Percentiles rank a stretch among this genome's conserved stretches.
phyloP scores from a whole-genome alignment of 1,140 invertebrate genomes.

The Meloidogyne floridensis region DNA sequence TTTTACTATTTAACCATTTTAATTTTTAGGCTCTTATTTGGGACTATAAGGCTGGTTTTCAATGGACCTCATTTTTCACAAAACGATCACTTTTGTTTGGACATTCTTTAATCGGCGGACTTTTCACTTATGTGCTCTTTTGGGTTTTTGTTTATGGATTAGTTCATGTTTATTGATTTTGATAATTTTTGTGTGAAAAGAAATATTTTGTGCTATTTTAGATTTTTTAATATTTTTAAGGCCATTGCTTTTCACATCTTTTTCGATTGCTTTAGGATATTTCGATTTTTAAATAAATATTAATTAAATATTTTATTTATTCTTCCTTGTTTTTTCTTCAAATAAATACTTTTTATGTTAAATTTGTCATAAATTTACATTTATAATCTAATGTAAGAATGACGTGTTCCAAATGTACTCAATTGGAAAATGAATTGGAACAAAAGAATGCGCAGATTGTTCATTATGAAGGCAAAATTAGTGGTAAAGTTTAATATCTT shows the following conservation, averaged over 20 bases:
- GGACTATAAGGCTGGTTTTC: slow-evolving; percentile 50
- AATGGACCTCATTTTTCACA: slow-evolving; percentile 44
- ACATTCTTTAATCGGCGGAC: slow-evolving; percentile 65
- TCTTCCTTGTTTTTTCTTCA: neutral
- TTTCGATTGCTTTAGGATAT: no score
- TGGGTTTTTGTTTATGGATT: slow-evolving; percentile 68
- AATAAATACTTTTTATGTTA: neutral
- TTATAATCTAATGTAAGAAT: neutral
- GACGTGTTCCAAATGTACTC: slow-evolving; percentile 20
- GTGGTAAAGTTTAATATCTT: slow-evolving; percentile 35
- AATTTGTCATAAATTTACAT: neutral
- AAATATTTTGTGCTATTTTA: no score
- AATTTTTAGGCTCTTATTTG: slow-evolving; percentile 47
- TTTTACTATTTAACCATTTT: slow-evolving; percentile 10
- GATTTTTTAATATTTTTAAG: no score
- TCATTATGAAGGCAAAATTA: slow-evolving; percentile 51
- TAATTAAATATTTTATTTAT: no score
- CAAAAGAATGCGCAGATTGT: slow-evolving; percentile 50
- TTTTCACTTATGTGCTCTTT: slow-evolving; percentile 67
- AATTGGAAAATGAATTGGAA: slow-evolving; percentile 31
- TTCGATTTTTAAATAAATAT: no score
- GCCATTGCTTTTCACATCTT: no score
- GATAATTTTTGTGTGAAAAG: neutral
- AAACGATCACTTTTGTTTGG: slow-evolving; percentile 39
- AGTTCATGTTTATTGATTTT: slow-evolving; percentile 67